Conservation (phyloP, 2,888 invertebrate species). For the Seira ritae region DNA sequence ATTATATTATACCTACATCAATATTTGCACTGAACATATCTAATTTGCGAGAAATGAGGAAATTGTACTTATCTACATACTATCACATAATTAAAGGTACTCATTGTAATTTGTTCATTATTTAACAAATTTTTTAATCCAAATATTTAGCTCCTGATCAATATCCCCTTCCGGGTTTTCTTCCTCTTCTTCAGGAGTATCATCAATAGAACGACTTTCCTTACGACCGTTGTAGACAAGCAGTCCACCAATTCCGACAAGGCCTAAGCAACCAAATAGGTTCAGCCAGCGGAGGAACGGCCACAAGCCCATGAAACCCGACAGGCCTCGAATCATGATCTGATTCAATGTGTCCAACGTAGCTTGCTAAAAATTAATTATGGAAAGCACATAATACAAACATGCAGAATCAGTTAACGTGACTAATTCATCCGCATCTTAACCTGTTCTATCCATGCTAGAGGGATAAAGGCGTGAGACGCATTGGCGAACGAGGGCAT, state of each 20-base stretch:
- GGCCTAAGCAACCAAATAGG: conserved; percentile 36
- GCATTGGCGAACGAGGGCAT: conserved; percentile 60
- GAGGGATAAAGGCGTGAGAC: conserved; percentile 41
- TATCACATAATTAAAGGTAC: no score
- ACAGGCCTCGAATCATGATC: conserved; percentile 31
- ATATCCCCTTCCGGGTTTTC: conserved; percentile 39
- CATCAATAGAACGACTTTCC: conserved; percentile 35
- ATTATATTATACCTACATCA: no score
- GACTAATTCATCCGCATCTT: background rate
- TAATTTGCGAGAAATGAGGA: no score
- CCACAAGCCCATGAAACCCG: conserved; percentile 37
- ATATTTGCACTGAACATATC: no score
- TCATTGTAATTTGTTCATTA: conserved; percentile 11
- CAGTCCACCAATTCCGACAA: conserved; percentile 46
- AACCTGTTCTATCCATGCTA: conserved; percentile 60
- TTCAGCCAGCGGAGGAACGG: conserved; percentile 44
- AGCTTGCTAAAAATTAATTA: conserved; percentile 25
- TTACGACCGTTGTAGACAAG: conserved; percentile 50
- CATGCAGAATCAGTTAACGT: background rate
- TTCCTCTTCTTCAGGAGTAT: conserved; percentile 28
- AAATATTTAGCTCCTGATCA: conserved; percentile 53
- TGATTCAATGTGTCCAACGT: conserved; percentile 34
- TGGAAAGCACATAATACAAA: no score
- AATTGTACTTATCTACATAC: no score
- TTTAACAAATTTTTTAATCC: conserved; percentile 56